These are phyloP conservation scores for Apodemia mormo DNA, from an alignment of 2,888 invertebrate species.

Conservation along the genomic window DNA sequence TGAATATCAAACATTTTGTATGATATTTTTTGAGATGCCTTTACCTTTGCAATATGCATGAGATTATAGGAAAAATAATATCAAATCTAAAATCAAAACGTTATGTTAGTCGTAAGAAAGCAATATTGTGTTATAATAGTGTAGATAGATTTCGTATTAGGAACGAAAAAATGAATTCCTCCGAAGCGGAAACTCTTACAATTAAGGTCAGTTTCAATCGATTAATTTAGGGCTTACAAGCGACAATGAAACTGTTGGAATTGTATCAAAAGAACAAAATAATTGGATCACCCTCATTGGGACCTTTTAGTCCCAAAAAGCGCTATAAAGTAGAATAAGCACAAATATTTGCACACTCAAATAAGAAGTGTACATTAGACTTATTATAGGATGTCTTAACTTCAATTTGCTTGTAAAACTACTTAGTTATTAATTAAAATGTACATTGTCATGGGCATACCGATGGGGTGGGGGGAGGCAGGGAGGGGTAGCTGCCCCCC, in stretches of 20 bases:
- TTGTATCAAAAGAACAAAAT: slow-evolving; percentile 11
- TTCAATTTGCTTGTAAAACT: neutral
- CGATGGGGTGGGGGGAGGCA: too few relatives aligned
- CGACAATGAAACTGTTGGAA: neutral
- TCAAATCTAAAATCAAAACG: too few relatives aligned
- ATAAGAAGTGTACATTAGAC: neutral
- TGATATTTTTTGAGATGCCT: too few relatives aligned
- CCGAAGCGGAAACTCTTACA: neutral
- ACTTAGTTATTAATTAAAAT: too few relatives aligned
- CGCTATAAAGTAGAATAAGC: neutral
- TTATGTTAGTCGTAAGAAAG: too few relatives aligned
- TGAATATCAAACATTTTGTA: too few relatives aligned
- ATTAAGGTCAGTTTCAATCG: slow-evolving; percentile 12
- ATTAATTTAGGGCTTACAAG: neutral
- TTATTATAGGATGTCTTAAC: neutral
- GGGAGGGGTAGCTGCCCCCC: too few relatives aligned
- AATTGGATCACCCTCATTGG: slow-evolving; percentile 13
- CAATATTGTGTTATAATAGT: neutral
- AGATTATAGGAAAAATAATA: too few relatives aligned
- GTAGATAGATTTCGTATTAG: neutral
- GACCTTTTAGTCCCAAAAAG: slow-evolving; percentile 3
- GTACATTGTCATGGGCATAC: too few relatives aligned
- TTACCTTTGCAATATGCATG: too few relatives aligned
- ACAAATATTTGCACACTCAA: neutral
- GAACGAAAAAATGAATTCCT: neutral